Conservation (phyloP, 30 jellyfish, hydroid and myxozoan species). For the Catostylus mosaicus region DNA sequence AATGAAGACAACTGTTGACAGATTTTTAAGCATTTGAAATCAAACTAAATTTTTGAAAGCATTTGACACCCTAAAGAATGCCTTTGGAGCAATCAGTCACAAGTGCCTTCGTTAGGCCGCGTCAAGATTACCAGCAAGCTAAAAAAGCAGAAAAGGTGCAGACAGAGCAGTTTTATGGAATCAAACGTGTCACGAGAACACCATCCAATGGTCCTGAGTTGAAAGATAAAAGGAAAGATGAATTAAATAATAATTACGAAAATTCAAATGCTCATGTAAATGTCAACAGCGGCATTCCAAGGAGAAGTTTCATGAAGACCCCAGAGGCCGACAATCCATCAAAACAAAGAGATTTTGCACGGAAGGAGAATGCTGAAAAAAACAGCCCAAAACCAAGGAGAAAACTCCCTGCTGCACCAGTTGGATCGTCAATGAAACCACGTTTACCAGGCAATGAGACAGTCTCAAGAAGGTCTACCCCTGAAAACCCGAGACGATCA, state of each 20-base stretch:
- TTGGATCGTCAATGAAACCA: conserved; percentile 31
- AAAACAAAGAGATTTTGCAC: conserved; percentile 19
- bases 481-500: conserved; percentile 46
- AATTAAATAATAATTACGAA: conserved; percentile 34
- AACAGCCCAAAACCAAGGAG: conserved; percentile 62
- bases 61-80: conserved; percentile 1
- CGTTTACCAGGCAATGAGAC: conserved; percentile 17
- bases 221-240: conserved; percentile 14
- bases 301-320: conserved; percentile 32
- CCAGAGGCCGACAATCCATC: conserved; percentile 20
- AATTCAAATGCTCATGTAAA: not conserved
- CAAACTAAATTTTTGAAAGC: too few species aligned
- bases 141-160: conserved; percentile 44
- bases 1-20: too few species aligned
- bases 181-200: conserved; percentile 3
- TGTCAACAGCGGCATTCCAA: conserved; percentile 42
- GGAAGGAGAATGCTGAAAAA: conserved; percentile 28
- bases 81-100: conserved; percentile 48
- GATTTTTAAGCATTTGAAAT: too few species aligned
- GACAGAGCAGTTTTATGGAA: conserved; percentile 40
- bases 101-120: conserved; percentile 64
- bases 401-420: conserved; percentile 53
- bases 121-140: conserved; percentile 46
- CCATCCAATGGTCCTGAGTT: conserved; percentile 23
- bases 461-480: conserved; percentile 20